A percentile compares a stretch with the other conserved stretches of the same genome.
phyloP scores from a whole-genome alignment of 2,888 invertebrate genomes.

The Anagyrus pseudococci region DNA sequence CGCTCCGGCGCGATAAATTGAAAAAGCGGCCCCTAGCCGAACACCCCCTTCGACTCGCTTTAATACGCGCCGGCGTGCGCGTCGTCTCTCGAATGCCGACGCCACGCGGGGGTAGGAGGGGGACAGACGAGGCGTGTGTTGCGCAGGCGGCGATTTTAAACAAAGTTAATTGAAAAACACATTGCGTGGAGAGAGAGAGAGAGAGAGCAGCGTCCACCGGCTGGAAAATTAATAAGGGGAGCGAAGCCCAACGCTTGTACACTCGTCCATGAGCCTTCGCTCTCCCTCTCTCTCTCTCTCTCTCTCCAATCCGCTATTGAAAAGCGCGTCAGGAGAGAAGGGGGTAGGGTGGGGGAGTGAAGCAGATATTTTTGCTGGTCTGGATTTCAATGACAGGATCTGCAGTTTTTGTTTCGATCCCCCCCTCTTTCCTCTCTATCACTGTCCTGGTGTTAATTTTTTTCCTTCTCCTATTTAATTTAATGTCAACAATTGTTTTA shows the following conservation, averaged over 20 bases:
- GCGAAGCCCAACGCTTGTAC: neutral
- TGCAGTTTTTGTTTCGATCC: too few species aligned
- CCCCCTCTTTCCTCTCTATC: too few species aligned
- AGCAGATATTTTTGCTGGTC: neutral
- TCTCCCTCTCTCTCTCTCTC: constrained; percentile 5
- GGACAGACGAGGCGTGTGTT: too few species aligned
- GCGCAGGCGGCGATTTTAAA: constrained; percentile 49
- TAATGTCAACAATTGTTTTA: too few species aligned
- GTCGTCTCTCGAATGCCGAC: neutral
- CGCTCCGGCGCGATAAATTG: constrained; percentile 25
- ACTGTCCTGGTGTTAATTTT: too few species aligned
- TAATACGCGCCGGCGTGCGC: neutral
- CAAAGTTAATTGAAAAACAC: constrained; percentile 58
- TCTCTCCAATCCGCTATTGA: neutral
- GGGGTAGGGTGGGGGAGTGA: neutral
- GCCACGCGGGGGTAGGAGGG: neutral
- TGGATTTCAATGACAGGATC: too few species aligned
- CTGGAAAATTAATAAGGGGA: constrained; percentile 44
- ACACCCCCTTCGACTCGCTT: neutral
- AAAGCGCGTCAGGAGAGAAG: neutral
- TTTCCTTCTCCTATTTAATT: too few species aligned
- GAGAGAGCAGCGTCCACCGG: constrained; percentile 29
- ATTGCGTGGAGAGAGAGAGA: constrained; percentile 42
- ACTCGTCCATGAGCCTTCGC: neutral
- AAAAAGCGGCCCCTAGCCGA: constrained; percentile 17